phyloP scores from a whole-genome alignment of 1,140 invertebrate genomes.

The Epicauta chinensis region DNA sequence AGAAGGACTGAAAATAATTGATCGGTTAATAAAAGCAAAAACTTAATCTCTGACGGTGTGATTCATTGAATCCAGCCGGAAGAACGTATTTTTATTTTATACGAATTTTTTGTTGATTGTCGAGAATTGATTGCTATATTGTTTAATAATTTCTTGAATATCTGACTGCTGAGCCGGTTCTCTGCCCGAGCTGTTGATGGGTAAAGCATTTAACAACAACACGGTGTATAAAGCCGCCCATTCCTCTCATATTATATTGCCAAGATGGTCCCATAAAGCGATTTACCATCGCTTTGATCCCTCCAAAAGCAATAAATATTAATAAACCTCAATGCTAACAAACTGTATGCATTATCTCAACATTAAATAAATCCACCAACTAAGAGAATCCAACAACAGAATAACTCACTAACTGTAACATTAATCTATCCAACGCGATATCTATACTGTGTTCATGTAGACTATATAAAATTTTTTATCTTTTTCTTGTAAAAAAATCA shows the following conservation, averaged over 20 bases:
- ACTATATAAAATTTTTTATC: not conserved
- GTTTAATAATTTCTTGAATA: too few species aligned
- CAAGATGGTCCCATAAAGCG: conserved; percentile 26
- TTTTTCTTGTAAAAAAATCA: not conserved
- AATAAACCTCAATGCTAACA: conserved; percentile 27
- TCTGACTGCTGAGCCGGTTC: too few species aligned
- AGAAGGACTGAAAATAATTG: too few species aligned
- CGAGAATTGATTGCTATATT: too few species aligned
- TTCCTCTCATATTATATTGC: conserved; percentile 19
- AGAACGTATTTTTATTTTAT: too few species aligned
- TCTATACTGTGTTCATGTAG: not conserved
- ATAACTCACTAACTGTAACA: not conserved
- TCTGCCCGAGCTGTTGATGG: conserved; percentile 7
- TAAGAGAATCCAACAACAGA: not conserved
- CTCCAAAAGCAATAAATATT: conserved; percentile 26
- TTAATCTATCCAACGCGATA: not conserved
- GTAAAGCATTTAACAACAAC: not conserved
- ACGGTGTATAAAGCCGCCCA: conserved; percentile 2
- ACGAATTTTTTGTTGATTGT: too few species aligned
- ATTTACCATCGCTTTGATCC: conserved; percentile 23
- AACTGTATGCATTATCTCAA: conserved; percentile 25
- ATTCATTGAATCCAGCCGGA: too few species aligned
- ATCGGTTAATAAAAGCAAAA: too few species aligned
- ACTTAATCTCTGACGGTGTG: too few species aligned
- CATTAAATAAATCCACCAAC: not conserved